Evolutionary conservation across 2,113 vertebrate species (phyloP).

Genomic region (Apodemus sylvaticus): DNA sequence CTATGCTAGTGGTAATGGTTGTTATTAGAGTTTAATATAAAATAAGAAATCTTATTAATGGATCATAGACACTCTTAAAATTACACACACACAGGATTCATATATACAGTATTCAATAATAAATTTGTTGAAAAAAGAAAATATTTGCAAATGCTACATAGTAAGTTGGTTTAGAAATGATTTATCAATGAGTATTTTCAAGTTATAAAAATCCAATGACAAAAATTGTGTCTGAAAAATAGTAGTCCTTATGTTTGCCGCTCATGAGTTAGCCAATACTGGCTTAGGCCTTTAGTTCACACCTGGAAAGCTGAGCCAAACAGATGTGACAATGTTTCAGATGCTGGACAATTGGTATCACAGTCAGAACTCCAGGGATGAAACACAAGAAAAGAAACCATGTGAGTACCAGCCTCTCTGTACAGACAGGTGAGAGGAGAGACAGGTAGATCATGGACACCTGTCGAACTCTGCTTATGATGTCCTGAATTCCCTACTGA

Average conservation of each 20-base stretch:
- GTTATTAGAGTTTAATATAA: conserved; percentile 65
- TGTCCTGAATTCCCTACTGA: background rate
- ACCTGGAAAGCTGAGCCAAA: background rate
- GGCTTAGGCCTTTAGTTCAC: background rate
- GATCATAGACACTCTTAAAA: conserved; percentile 42
- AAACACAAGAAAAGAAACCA: background rate
- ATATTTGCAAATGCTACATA: background rate
- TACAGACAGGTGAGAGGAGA: background rate
- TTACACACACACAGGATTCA: background rate
- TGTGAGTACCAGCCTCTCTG: background rate
- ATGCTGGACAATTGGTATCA: background rate
- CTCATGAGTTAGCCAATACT: background rate
- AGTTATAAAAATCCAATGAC: background rate
- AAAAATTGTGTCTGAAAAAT: conserved; percentile 10
- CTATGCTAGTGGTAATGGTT: conserved; percentile 48
- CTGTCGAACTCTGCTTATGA: background rate
- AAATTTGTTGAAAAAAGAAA: conserved; percentile 3
- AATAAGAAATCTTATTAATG: conserved; percentile 44
- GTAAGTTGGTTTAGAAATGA: conserved; percentile 31
- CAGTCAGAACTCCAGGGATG: background rate
- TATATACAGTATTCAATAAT: background rate
- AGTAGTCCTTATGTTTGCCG: background rate
- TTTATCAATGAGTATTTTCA: conserved; percentile 5
- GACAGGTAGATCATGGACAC: background rate
- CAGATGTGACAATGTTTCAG: background rate